Evolutionary conservation across 2,797 vertebrate genomes (phyloP).

Genomic region (Zenarchopterus dispar): DNA sequence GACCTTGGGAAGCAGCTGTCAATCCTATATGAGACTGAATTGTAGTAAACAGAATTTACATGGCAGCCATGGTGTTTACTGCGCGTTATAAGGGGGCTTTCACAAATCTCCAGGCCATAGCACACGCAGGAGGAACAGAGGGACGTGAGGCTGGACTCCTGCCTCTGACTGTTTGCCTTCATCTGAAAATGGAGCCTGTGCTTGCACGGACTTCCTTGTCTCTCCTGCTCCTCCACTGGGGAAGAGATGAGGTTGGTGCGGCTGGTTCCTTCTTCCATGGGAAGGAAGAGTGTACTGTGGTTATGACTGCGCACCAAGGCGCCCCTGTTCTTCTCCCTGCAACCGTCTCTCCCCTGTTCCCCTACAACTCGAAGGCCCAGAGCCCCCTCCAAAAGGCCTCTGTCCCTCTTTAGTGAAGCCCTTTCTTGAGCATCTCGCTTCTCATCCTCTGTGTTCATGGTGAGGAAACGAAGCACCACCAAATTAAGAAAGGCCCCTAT

Average conservation of each 20-base stretch:
- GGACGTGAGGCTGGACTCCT: slow-evolving; percentile 80
- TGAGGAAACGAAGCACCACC: slow-evolving; percentile 94
- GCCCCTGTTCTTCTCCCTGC: slow-evolving; percentile 66
- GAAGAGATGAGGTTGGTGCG: slow-evolving; percentile 88
- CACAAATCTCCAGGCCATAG: slow-evolving; percentile 83
- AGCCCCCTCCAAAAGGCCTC: slow-evolving; percentile 75
- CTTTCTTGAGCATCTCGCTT: slow-evolving; percentile 86
- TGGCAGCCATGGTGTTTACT: slow-evolving; percentile 80
- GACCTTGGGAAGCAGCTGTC: slow-evolving; percentile 83
- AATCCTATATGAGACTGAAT: slow-evolving; percentile 87
- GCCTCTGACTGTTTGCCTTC: slow-evolving; percentile 60
- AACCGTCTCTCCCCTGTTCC: slow-evolving; percentile 40
- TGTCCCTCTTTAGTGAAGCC: slow-evolving; percentile 84
- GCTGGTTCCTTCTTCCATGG: slow-evolving; percentile 88
- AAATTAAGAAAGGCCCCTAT: slow-evolving; percentile 97
- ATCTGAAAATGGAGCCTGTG: slow-evolving; percentile 69
- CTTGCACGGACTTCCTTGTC: slow-evolving; percentile 58
- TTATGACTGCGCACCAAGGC: slow-evolving; percentile 71
- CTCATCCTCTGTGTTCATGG: slow-evolving; percentile 91
- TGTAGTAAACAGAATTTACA: slow-evolving; percentile 86
- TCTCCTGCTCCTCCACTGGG: slow-evolving; percentile 76
- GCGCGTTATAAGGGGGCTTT: slow-evolving; percentile 78
- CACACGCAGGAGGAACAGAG: slow-evolving; percentile 90
- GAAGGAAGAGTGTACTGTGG: slow-evolving; percentile 86
- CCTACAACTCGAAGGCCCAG: slow-evolving; percentile 39